Evolutionary conservation across 2,888 invertebrate genomes (phyloP).

Genomic region (Arctia plantaginis): DNA sequence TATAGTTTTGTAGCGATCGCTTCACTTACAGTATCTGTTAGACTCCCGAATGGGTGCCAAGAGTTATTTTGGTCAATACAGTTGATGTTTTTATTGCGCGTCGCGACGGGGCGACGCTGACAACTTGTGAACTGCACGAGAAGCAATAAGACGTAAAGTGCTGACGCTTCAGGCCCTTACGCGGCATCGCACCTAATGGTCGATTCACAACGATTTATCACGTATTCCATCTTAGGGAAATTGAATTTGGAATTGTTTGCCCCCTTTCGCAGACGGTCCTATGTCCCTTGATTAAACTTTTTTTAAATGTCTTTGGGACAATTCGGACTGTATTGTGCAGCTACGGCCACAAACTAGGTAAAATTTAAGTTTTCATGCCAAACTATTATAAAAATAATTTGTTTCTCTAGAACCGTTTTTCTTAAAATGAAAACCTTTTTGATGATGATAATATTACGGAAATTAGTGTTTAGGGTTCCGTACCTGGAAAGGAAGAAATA

Average conservation of each 20-base stretch:
- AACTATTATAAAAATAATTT: background rate
- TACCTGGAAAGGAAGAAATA: too few species aligned
- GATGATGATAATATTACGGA: background rate
- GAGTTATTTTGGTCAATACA: slow-evolving; percentile 85
- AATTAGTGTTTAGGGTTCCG: too few species aligned
- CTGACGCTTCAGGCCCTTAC: slow-evolving; percentile 71
- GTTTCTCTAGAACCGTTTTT: background rate
- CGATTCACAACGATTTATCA: slow-evolving; percentile 83
- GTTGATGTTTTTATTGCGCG: slow-evolving; percentile 86
- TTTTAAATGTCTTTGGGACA: slow-evolving; percentile 51
- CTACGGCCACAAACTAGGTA: background rate
- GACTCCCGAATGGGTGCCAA: slow-evolving; percentile 81
- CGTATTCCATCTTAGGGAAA: slow-evolving; percentile 79
- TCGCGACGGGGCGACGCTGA: slow-evolving; percentile 73
- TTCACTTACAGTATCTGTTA: slow-evolving; percentile 78
- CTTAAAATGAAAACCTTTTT: background rate
- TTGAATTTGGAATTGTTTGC: slow-evolving; percentile 77
- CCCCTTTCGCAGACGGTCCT: slow-evolving; percentile 64
- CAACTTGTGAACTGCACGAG: slow-evolving; percentile 70
- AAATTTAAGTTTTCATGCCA: background rate
- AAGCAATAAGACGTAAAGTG: slow-evolving; percentile 81
- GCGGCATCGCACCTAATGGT: slow-evolving; percentile 79
- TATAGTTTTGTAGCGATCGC: slow-evolving; percentile 63
- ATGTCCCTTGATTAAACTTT: slow-evolving; percentile 75
- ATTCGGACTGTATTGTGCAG: background rate